Base-by-base conservation (phyloP, 2,888 invertebrate species). In the Xylota segnis region DNA sequence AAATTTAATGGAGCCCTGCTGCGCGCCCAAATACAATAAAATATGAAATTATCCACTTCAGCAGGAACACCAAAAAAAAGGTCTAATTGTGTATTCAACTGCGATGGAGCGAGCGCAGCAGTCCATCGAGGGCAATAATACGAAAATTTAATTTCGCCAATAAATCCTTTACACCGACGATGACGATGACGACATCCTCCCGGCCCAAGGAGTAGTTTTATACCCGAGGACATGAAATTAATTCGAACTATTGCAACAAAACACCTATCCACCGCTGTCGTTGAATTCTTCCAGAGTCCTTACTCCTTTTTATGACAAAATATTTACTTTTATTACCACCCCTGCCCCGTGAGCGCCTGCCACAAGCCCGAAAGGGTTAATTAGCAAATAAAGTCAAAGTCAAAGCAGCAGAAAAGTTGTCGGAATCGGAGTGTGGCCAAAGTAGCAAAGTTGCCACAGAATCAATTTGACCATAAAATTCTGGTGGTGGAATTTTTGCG, bases 11-110 rank as follows among this genome's bases (percentile, higher is more conserved):
- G 74, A 75, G 52, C 75, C 32, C 56, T 50, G 66, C 58, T 79
- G 45, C 10, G 52, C 58, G 27, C 50, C 52, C 58, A 40, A 61
- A 34, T 27, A 72, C 70, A 79, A 84, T 84, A 84, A 84, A 84
- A 84, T 81, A 84, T 84, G 75, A 81, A 84, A 81, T 81, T 70
- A 81, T 84, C 70, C 81, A 59, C 81, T 84, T 81, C 75, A 76
- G 66, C 32, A 9, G 52, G 37, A 75, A 37, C 27, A 37, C 27
- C 40, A 56, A 27, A 40, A 40, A 54, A 61, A 70, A 34, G 37
- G 50, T 37, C 68, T 78, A 83, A 78, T 83, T 83, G 79, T 58
- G 29, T 72, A 74, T 66, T 61, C 52, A 72, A 71, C 29, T 65
- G 40, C 43, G 9, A 5, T 54, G 37, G 29, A 63, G 34, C 54